A percentile compares a stretch with the other conserved stretches of the same genome.
Conservation (phyloP, 2,113 vertebrate species). For the Microtus oregoni region DNA sequence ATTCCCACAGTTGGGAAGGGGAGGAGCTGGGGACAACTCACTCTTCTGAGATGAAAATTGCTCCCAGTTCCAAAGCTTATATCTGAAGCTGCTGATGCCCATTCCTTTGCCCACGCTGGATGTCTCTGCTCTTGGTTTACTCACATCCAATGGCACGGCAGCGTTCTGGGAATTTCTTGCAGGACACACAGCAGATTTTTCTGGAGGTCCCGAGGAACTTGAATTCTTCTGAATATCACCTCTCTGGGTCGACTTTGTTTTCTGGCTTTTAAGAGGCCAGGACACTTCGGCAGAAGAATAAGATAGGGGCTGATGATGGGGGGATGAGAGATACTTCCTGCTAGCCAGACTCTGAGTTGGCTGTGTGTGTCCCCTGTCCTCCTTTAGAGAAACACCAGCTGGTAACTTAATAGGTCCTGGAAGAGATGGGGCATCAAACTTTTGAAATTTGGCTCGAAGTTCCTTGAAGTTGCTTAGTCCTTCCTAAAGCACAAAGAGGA, state of each 20-base stretch:
- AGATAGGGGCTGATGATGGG: neutral
- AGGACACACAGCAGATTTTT: neutral
- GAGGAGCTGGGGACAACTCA: neutral
- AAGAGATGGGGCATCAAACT: conserved; percentile 34
- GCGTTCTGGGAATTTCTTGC: conserved; percentile 4
- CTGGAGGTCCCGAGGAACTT: neutral
- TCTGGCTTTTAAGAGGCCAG: neutral
- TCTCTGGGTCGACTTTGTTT: neutral
- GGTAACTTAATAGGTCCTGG: conserved; percentile 23
- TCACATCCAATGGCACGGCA: neutral
- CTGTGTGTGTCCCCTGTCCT: neutral
- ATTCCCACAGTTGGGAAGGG: neutral
- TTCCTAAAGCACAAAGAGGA: conserved; percentile 82
- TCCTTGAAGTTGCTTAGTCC: conserved; percentile 83
- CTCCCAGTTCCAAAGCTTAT: conserved; percentile 82
- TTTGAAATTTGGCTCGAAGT: conserved; percentile 87
- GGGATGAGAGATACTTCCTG: neutral
- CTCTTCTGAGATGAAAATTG: conserved; percentile 62
- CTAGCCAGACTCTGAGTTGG: neutral
- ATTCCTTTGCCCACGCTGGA: neutral
- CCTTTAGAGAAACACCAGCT: conserved; percentile 35
- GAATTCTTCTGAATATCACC: neutral
- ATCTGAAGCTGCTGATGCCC: conserved; percentile 66
- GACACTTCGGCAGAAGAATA: neutral
- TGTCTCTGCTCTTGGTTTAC: neutral